A percentile compares a stretch with the other conserved stretches of the same genome.
These are phyloP conservation scores for Therioaphis trifolii DNA, from an alignment of 2,888 invertebrate species.

Conservation along the genomic window DNA sequence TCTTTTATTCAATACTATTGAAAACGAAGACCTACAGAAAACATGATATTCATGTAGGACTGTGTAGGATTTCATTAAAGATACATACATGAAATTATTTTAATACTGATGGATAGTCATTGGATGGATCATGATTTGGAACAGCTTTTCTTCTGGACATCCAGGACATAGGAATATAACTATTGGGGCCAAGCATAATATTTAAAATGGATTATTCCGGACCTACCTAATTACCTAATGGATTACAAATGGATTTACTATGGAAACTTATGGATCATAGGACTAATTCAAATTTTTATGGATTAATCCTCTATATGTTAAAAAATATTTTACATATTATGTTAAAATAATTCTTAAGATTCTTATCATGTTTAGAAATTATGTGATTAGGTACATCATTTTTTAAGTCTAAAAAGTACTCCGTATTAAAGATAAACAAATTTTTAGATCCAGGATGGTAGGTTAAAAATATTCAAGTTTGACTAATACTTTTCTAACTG, in stretches of 20 bases:
- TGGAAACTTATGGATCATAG: constrained; percentile 26
- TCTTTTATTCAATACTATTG: constrained; percentile 37
- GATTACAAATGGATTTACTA: constrained; percentile 47
- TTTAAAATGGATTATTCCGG: constrained; percentile 45
- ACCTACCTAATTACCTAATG: constrained; percentile 25
- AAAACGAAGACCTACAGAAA: constrained; percentile 35
- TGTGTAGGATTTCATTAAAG: constrained; percentile 23
- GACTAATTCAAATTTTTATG: constrained; percentile 33
- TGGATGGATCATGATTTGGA: constrained; percentile 49
- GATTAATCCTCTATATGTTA: background rate
- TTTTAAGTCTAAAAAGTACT: too few species aligned
- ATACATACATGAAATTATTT: background rate
- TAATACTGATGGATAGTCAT: constrained; percentile 43
- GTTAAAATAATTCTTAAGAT: too few species aligned
- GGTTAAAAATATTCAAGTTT: too few species aligned
- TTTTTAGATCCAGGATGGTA: too few species aligned
- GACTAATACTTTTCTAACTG: too few species aligned
- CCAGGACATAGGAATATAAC: constrained; percentile 46
- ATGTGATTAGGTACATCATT: too few species aligned
- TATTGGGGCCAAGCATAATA: constrained; percentile 24
- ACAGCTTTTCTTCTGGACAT: constrained; percentile 40
- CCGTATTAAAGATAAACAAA: too few species aligned
- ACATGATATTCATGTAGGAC: constrained; percentile 34
- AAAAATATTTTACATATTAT: background rate
- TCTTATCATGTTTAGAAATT: too few species aligned